Evolutionary conservation across 2,797 vertebrate species (phyloP).

Genomic region (Myotis vivesi): DNA sequence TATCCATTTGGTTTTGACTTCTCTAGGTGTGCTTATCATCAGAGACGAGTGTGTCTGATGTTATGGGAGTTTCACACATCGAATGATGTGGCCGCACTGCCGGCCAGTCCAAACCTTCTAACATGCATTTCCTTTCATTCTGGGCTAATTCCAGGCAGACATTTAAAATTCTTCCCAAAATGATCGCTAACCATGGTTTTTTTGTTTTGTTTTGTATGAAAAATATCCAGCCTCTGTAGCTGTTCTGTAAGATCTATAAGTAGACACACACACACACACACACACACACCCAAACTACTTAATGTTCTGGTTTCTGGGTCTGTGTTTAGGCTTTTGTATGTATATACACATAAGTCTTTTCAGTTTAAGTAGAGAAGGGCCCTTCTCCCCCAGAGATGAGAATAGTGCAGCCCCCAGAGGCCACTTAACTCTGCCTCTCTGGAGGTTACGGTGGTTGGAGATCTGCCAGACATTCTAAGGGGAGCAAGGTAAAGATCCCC

Average conservation of each 20-base stretch:
- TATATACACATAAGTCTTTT: background rate
- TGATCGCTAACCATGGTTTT: background rate
- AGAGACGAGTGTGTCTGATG: background rate
- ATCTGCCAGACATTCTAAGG: background rate
- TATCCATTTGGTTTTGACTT: background rate
- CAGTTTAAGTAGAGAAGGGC: background rate
- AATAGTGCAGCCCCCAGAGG: background rate
- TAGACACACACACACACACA: background rate
- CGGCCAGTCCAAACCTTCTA: background rate
- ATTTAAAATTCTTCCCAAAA: background rate
- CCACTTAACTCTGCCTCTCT: background rate
- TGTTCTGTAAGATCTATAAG: background rate
- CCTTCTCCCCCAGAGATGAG: background rate
- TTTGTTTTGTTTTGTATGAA: background rate
- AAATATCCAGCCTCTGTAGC: background rate
- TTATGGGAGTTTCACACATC: background rate
- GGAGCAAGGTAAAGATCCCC: background rate
- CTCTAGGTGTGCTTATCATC: background rate
- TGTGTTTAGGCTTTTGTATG: background rate
- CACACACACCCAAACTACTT: background rate
- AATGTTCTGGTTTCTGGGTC: background rate
- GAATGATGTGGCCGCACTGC: background rate
- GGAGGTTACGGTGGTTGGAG: background rate
- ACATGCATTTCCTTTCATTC: background rate
- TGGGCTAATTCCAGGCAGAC: background rate